Evolutionary conservation across 2,797 vertebrate genomes (phyloP), one percentile per base, ranked within the genome.

Genomic region (Anas flavirostris): DNA sequence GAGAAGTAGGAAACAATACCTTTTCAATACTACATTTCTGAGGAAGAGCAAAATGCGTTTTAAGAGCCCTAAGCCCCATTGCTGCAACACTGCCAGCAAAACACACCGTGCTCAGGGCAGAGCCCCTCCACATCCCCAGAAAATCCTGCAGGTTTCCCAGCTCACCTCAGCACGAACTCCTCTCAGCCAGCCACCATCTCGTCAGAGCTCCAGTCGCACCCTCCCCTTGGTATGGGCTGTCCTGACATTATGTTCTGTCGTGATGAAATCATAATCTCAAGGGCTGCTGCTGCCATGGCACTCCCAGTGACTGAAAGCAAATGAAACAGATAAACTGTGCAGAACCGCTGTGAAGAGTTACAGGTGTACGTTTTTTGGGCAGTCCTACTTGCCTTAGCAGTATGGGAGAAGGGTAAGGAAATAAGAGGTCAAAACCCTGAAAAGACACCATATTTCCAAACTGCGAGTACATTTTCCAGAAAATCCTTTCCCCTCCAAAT

Each of bases 291-390:
- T 88, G 75, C 55, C 69, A 58, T 1, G 0, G 60, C 41, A 76
- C 63, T 59, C 31, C 25, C 67, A 79, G 60, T 3, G 66, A 48
- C 63, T 63, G 63, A 50, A 82, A 79, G 67, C 7, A 28, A 82
- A 67, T 18, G 41, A 2, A 3, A 77, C 8, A 7, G 72, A 15
- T n/a, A 63, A 85, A 3, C 9, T 52, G 39, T 13, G 16, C 2
- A 1, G 58, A 13, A 90, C 26, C 1, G 0, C 12, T 46, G 16
- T 16, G 46, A 89, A 74, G 43, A 86, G 50, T 44, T 48, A 9
- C 1, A 7, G 35, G 13, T 2, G 37, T 39, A 39, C 11, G 37
- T 1, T 0, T 37, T 3, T 74, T 39, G 9, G 31, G 37, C 64
- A 68, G 33, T 26, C 28, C 33, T 23, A 41, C 12, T n/a, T 2